These are phyloP conservation scores for Bucco capensis DNA, from an alignment of 2,113 vertebrate species.

Conservation along the genomic window DNA sequence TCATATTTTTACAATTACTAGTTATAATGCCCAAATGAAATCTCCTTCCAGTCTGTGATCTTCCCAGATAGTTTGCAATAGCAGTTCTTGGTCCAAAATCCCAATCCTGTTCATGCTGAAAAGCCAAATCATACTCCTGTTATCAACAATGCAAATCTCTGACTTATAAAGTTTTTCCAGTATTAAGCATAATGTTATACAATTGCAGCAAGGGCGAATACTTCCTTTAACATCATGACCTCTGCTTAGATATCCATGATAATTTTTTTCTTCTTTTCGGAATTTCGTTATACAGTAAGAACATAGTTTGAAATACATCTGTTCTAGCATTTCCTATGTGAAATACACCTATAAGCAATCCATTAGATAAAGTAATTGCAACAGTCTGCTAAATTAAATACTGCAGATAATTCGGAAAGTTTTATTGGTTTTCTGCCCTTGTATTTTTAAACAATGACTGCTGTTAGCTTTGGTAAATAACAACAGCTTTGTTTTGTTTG, in stretches of 20 bases:
- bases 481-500: constrained; percentile 61
- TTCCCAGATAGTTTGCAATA: not conserved
- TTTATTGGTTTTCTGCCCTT: not conserved
- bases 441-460: constrained; percentile 32
- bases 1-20: not conserved
- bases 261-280: not conserved
- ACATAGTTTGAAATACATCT: not conserved
- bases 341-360: not conserved
- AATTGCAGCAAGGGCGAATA: not conserved
- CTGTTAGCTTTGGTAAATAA: constrained; percentile 33
- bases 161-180: not conserved
- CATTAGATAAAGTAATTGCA: not conserved
- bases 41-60: not conserved
- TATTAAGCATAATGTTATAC: not conserved
- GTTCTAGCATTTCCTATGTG: not conserved
- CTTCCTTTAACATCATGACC: not conserved
- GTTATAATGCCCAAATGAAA: not conserved
- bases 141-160: not conserved
- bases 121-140: not conserved
- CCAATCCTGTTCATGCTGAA: not conserved
- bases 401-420: not conserved
- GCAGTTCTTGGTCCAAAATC: not conserved
- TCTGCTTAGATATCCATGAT: not conserved
- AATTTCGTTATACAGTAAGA: not conserved
- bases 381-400: not conserved